Evolutionary conservation across 2,888 invertebrate genomes (phyloP), one percentile per base, ranked within the genome.

Genomic region (Drosophila koepferae): DNA sequence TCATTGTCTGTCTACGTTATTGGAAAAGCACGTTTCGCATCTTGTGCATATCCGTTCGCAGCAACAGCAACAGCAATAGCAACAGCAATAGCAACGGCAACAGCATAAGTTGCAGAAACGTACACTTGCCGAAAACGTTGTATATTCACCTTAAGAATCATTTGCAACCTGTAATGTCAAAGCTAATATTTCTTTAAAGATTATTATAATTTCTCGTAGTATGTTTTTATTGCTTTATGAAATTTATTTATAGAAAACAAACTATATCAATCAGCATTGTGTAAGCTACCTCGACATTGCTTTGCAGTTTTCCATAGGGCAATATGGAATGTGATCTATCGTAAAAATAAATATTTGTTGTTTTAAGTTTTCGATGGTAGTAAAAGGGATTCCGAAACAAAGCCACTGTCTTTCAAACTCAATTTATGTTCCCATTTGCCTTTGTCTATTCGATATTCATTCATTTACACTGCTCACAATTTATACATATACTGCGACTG

Each of bases 21-120:
- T 86, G 86, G 84, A 75, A 88, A 82, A 88, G 89, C 86, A 86
- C 86, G 86, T 86, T 86, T 86, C 62, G 84, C 80, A 74, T 77
- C 74, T 79, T 80, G 80, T 77, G 74, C 77, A 84, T 80, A 86
- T 88, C 89, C 86, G 86, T 69, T 75, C 63, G 46, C 59, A 66
- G 44, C 62, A 67, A 59, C 65, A 53, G 51, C 63, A 48, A 28
- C 66, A 2, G 20, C n/a, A n/a, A n/a, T n/a, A 62, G 60, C 49
- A 53, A 40, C 72, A 62, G 60, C 69, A 53, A 72, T 72, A 58
- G 67, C 70, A 53, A 63, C 58, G 16, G 60, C 49, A 49, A 36
- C 72, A 62, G 60, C 69, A 51, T 48, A 70, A 67, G 65, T 74
- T 78, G 71, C 75, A 60, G 69, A 68, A 51, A 64, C 60, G 69